Conservation (phyloP, 2,888 invertebrate species). For the Conchocele bisecta region DNA sequence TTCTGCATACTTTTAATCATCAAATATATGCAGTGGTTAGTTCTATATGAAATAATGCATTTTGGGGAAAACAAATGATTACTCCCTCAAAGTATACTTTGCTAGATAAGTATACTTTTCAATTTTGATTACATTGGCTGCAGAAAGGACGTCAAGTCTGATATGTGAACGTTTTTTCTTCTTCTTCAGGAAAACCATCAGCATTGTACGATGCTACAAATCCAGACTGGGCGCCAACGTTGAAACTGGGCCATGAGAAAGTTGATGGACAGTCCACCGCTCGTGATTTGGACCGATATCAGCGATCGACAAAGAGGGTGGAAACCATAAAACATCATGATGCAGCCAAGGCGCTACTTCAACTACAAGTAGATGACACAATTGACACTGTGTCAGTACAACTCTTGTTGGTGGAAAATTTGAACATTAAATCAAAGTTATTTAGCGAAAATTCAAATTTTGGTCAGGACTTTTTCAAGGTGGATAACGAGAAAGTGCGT, state of each 20-base stretch:
- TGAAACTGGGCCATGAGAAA: constrained; percentile 2
- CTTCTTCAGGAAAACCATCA: constrained; percentile 20
- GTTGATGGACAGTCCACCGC: background rate
- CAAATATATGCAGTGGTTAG: too few relatives aligned
- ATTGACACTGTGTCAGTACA: too few relatives aligned
- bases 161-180: too few relatives aligned
- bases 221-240: constrained; percentile 26
- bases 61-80: too few relatives aligned
- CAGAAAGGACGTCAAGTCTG: too few relatives aligned
- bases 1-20: too few relatives aligned
- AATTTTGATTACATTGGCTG: too few relatives aligned
- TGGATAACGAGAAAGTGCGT: constrained; percentile 5
- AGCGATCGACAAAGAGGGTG: constrained; percentile 2
- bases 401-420: constrained; percentile 3
- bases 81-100: too few relatives aligned
- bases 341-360: constrained; percentile 1
- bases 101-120: too few relatives aligned
- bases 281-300: background rate
- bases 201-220: constrained; percentile 13
- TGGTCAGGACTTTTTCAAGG: constrained; percentile 8
- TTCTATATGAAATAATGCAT: too few relatives aligned
- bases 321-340: background rate
- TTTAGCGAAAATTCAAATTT: constrained; percentile 3
- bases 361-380: background rate
- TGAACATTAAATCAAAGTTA: background rate